Evolutionary conservation across 2,888 invertebrate species (phyloP).

Genomic region (Embidobia sp.): DNA sequence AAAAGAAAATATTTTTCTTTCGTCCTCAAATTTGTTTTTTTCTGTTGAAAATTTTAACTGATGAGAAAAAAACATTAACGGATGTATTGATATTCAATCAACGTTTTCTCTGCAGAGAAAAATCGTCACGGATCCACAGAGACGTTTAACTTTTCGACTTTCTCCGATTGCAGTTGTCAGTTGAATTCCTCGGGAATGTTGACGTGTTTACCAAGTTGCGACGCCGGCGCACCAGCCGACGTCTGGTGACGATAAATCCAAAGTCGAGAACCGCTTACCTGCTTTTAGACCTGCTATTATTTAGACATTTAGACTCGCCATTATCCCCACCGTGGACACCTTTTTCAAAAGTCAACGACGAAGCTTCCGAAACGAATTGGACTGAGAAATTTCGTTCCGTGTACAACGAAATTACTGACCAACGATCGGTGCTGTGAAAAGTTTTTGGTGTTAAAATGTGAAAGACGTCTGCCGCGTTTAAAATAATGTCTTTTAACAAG

Average conservation of each 20-base stretch:
- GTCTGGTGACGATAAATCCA: slow-evolving; percentile 35
- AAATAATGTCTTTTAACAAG: slow-evolving; percentile 29
- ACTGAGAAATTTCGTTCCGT: slow-evolving; percentile 22
- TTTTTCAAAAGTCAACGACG: slow-evolving; percentile 32
- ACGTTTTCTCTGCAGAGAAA: too few relatives aligned
- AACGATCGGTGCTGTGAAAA: slow-evolving; percentile 26
- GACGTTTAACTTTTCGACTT: too few relatives aligned
- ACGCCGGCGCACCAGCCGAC: slow-evolving; percentile 4
- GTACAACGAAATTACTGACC: slow-evolving; percentile 20
- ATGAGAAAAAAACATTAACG: too few relatives aligned
- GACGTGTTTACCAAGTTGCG: slow-evolving; percentile 34
- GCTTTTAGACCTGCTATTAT: slow-evolving; percentile 47
- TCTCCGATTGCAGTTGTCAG: slow-evolving; percentile 40
- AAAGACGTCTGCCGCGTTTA: slow-evolving; percentile 20
- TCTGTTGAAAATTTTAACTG: too few relatives aligned
- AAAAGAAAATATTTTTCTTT: too few relatives aligned
- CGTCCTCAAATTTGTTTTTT: too few relatives aligned
- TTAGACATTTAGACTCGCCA: slow-evolving; percentile 45
- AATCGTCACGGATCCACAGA: too few relatives aligned
- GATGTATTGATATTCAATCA: too few relatives aligned
- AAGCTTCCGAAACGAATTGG: slow-evolving; percentile 43
- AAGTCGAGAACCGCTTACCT: slow-evolving; percentile 29
- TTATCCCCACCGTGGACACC: slow-evolving; percentile 21
- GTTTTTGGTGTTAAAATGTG: slow-evolving; percentile 33
- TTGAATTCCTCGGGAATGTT: slow-evolving; percentile 31